A percentile compares a stretch with the other conserved stretches of the same genome.
Evolutionary conservation across 2,888 invertebrate genomes (phyloP).

Genomic region (Pheosia tremula): DNA sequence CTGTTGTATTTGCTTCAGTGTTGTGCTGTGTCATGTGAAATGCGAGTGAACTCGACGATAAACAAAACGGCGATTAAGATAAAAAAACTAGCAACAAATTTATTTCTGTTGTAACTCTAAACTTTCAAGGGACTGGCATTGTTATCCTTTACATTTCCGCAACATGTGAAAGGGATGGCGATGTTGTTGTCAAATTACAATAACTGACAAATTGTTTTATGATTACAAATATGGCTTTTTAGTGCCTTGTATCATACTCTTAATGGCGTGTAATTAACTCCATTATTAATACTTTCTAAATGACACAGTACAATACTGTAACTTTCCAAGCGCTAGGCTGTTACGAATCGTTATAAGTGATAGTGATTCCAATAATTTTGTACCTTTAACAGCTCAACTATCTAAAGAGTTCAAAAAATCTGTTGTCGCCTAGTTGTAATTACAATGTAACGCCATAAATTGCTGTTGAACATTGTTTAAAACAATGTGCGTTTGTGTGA

Average conservation of each 20-base stretch:
- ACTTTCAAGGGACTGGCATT: background rate
- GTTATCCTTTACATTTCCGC: background rate
- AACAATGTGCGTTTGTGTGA: too few relatives aligned
- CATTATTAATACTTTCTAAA: constrained; percentile 2
- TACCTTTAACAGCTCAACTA: constrained; percentile 72
- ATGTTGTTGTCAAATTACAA: background rate
- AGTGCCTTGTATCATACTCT: background rate
- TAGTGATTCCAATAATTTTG: constrained; percentile 70
- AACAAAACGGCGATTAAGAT: background rate
- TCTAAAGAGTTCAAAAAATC: constrained; percentile 52
- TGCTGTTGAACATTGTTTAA: background rate
- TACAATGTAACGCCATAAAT: constrained; percentile 32
- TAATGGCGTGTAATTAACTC: background rate
- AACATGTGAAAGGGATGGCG: background rate
- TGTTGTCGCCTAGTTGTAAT: constrained; percentile 57
- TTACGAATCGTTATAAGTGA: constrained; percentile 63
- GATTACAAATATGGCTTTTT: background rate
- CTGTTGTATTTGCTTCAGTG: constrained; percentile 59
- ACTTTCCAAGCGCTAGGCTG: constrained; percentile 63
- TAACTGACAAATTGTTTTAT: background rate
- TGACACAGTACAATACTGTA: constrained; percentile 24
- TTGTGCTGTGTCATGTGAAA: constrained; percentile 37
- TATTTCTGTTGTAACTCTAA: background rate
- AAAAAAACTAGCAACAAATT: background rate
- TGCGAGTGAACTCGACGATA: background rate